Evolutionary conservation across 2,113 vertebrate genomes (phyloP).

Genomic region (Coturnix japonica): DNA sequence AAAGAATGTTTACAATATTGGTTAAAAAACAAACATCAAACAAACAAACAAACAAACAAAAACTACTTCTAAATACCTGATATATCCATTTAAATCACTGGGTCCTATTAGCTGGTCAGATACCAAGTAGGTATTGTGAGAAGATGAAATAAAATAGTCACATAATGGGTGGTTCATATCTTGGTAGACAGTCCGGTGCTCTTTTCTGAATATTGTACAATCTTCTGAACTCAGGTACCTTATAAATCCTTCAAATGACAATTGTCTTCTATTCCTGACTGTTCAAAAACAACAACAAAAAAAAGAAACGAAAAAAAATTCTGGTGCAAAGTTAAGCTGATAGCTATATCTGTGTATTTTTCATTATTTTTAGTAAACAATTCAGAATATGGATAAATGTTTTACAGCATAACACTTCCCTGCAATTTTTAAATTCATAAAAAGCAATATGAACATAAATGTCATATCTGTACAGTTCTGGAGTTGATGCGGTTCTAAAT

Average conservation of each 20-base stretch:
- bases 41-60: not conserved
- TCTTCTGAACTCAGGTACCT: slow-evolving; percentile 84
- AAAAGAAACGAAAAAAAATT: slow-evolving; percentile 13
- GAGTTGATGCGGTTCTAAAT: not conserved
- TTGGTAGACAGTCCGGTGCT: slow-evolving; percentile 79
- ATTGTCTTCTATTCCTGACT: slow-evolving; percentile 76
- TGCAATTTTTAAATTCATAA: not conserved
- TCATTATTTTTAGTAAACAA: not conserved
- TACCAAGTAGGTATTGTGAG: slow-evolving; percentile 90
- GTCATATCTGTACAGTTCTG: not conserved
- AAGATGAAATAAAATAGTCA: slow-evolving; percentile 88
- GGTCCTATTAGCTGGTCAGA: slow-evolving; percentile 81
- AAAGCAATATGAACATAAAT: not conserved
- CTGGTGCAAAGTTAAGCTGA: not conserved
- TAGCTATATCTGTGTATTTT: not conserved
- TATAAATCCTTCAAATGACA: slow-evolving; percentile 87
- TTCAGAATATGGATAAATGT: not conserved
- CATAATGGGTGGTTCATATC: slow-evolving; percentile 84
- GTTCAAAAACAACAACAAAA: slow-evolving; percentile 17
- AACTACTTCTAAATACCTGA: slow-evolving; percentile 71
- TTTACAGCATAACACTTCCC: not conserved
- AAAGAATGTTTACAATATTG: not conserved
- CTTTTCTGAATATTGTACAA: slow-evolving; percentile 76
- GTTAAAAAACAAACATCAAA: not conserved
- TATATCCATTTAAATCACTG: slow-evolving; percentile 79